Conservation (phyloP, 1,140 invertebrate species). For the Drosophila sturtevanti region DNA sequence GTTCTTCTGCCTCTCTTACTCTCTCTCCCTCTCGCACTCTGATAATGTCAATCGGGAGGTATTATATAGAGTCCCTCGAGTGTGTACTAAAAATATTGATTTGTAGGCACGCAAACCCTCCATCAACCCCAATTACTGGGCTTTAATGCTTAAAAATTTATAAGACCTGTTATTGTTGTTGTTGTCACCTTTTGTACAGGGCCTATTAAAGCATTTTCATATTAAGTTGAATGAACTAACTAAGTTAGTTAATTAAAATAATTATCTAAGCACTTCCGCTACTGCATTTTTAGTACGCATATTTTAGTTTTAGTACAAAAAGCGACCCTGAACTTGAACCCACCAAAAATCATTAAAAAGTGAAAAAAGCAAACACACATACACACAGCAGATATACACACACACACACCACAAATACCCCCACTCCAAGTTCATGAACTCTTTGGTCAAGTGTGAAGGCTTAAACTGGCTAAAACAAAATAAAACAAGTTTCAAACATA, state of each 20-base stretch:
- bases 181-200: background rate
- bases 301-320: constrained; percentile 14
- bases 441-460: constrained; percentile 76
- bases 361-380: constrained; percentile 40
- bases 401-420: background rate
- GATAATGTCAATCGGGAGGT: constrained; percentile 25
- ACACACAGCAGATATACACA: background rate
- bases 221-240: constrained; percentile 46
- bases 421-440: constrained; percentile 64
- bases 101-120: constrained; percentile 34
- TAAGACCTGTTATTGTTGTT: background rate
- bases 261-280: constrained; percentile 43
- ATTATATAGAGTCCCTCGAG: background rate
- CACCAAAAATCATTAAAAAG: constrained; percentile 46
- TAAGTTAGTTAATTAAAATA: constrained; percentile 42
- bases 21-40: constrained; percentile 1
- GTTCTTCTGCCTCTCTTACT: background rate
- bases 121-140: constrained; percentile 45
- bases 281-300: constrained; percentile 46
- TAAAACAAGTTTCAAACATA: constrained; percentile 8
- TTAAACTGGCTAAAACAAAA: constrained; percentile 29
- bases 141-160: background rate
- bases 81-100: constrained; percentile 29
- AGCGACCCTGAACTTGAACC: constrained; percentile 72
- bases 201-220: background rate